phyloP scores from a whole-genome alignment of 2,113 vertebrate genomes.

The Mirounga angustirostris region DNA sequence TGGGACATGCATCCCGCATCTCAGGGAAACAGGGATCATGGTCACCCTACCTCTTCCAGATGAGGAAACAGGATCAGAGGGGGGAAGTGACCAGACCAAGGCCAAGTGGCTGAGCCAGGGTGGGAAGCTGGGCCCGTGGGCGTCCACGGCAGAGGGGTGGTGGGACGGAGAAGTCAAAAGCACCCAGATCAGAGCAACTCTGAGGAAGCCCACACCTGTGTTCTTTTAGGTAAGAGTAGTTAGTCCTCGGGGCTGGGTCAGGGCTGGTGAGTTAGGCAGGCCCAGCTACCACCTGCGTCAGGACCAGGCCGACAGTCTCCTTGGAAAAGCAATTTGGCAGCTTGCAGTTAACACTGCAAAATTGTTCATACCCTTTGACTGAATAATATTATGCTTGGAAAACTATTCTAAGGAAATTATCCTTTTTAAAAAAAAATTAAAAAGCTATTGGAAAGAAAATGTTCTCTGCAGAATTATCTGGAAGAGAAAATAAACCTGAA shows the following conservation, averaged over 20 bases:
- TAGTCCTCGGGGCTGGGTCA: neutral
- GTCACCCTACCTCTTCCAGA: neutral
- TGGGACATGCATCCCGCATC: neutral
- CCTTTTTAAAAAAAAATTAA: neutral
- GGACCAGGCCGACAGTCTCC: fast-evolving
- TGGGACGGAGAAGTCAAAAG: neutral
- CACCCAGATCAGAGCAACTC: neutral
- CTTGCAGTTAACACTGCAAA: fast-evolving
- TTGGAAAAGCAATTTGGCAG: neutral
- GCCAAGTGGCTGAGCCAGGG: neutral
- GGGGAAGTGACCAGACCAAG: neutral
- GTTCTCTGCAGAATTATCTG: neutral
- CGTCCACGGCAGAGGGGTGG: fast-evolving
- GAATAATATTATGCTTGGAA: neutral
- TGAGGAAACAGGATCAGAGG: neutral
- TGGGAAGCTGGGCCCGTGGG: neutral
- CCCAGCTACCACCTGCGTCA: neutral
- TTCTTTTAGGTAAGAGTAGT: neutral
- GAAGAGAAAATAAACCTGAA: neutral
- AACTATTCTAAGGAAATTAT: slow-evolving; percentile 25
- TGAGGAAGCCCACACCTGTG: neutral
- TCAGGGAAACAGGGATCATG: neutral
- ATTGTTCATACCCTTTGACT: neutral
- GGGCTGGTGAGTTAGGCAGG: neutral
- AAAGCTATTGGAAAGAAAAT: neutral